phyloP scores from a whole-genome alignment of 2,797 vertebrate species.

The Coluber constrictor region DNA sequence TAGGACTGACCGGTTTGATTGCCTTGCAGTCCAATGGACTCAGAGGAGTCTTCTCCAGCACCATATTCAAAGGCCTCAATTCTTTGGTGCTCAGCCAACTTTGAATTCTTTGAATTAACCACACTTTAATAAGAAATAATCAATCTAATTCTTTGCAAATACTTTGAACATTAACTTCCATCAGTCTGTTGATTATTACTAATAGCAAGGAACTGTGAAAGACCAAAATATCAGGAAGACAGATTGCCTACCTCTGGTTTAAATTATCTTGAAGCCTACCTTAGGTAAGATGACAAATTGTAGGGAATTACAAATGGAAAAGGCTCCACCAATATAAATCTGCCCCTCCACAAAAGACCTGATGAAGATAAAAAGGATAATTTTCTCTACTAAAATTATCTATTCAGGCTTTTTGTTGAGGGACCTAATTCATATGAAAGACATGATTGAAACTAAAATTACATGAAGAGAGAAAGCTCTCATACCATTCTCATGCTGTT shows the following conservation, averaged over 20 bases:
- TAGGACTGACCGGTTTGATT: no score
- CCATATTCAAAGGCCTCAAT: no score
- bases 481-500: background rate
- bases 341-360: background rate
- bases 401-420: background rate
- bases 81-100: no score
- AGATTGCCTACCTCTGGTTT: background rate
- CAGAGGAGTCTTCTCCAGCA: no score
- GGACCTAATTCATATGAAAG: background rate
- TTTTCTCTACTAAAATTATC: background rate
- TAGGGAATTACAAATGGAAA: background rate
- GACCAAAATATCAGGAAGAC: background rate
- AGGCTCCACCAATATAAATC: background rate
- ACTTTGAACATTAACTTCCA: background rate
- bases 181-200: background rate
- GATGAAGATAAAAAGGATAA: background rate
- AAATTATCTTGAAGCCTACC: background rate
- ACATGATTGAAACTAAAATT: background rate
- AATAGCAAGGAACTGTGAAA: background rate
- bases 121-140: background rate
- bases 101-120: background rate
- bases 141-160: background rate
- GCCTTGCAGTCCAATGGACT: no score
- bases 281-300: background rate
- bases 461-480: background rate